Evolutionary conservation across 2,113 vertebrate species (phyloP).

Genomic region (Phylloscopus trochiloides): DNA sequence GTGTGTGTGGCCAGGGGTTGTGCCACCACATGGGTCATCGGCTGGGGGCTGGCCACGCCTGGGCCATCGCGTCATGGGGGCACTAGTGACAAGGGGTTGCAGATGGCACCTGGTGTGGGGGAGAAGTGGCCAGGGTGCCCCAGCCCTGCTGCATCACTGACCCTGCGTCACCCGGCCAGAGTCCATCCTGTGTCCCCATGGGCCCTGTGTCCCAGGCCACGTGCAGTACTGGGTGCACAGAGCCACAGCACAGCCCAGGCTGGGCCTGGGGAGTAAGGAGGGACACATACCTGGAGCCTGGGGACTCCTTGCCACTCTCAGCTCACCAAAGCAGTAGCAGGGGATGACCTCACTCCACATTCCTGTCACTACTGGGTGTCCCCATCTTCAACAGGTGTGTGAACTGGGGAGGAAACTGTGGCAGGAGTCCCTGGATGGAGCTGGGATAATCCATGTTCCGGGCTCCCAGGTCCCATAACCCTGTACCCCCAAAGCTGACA

Average conservation of each 20-base stretch:
- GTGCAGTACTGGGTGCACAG: accelerated
- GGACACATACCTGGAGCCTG: accelerated
- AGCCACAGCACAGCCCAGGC: neutral
- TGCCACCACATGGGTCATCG: accelerated
- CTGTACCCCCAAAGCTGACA: neutral
- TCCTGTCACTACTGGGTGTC: neutral
- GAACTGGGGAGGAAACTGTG: neutral
- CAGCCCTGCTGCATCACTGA: neutral
- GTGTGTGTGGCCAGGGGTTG: neutral
- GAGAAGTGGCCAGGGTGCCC: conserved; percentile 7
- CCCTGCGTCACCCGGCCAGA: neutral
- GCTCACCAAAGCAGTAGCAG: neutral
- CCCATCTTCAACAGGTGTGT: neutral
- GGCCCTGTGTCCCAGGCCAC: neutral
- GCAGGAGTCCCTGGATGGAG: neutral
- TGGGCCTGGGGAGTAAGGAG: too few relatives aligned
- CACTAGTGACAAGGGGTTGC: neutral
- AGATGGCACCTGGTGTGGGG: accelerated
- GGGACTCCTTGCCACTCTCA: neutral
- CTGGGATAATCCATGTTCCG: too few relatives aligned
- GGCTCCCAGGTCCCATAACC: accelerated
- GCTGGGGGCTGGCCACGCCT: accelerated
- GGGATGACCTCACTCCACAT: neutral
- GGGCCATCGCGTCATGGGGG: accelerated
- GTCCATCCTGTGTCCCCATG: neutral